Base-by-base conservation (phyloP, 2,113 vertebrate species). In the Equus przewalskii region DNA sequence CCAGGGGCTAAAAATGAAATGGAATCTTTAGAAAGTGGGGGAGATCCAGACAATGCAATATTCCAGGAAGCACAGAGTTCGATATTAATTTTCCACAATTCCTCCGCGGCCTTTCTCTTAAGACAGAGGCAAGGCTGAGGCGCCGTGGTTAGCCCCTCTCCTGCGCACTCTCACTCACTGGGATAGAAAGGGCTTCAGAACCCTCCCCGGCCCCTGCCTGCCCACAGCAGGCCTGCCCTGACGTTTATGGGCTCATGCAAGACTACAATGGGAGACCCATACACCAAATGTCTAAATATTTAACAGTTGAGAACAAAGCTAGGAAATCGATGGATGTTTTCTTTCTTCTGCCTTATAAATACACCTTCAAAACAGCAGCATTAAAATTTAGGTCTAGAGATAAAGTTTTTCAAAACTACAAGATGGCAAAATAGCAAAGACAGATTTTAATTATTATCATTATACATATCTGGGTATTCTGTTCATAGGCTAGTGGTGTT, bases 1-100 rank as follows among this genome's bases (percentile, higher is more conserved):
- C 6, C 0, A 11, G 46, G 24, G 12, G 21, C 10, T 9, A 5
- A n/a, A 14, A 14, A 15, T 0, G 5, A 16, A 14, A 12, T 0
- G 8, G 30, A 5, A 21, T 30, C 6, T 5, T 49, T 21, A 41
- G 28, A 49, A 21, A 24, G 12, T 5, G 1, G 16, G 5, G 18
- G 1, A 18, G 15, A 67, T 1, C 3, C 21, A 26, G 49, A 28
- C 72, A 10, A 9, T 3, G 1, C 3, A 1, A 10, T 15, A 9
- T 28, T 19, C 24, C 21, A 21, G 19, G 12, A 30, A 24, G 3
- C 28, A 24, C 36, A 30, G 62, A 19, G 28, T 4, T 44, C 2
- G 21, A 14, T 3, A 2, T 11, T 36, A 26, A 2, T 36, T 64
- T 7, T 5, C 10, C 7, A 41, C 44, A 6, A 21, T 14, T 18